Evolutionary conservation across 2,797 vertebrate genomes (phyloP), one percentile per base, ranked within the genome.

Genomic region (Melanotaenia trifasciata): DNA sequence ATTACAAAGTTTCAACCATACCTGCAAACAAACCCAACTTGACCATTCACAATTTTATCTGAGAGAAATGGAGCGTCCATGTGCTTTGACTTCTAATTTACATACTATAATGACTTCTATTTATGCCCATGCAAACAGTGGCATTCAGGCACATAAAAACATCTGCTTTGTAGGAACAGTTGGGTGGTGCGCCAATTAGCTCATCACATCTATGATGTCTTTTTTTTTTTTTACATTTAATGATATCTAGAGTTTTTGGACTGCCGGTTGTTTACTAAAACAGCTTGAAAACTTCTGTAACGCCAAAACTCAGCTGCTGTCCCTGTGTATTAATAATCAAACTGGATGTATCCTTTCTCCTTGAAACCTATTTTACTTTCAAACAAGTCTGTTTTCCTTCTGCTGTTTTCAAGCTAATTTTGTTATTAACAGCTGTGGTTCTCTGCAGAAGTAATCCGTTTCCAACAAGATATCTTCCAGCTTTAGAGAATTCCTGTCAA

Each of bases 91-190:
- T 18, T 47, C 61, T 58, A 11, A 45, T 61, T 56, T 73, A 5
- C 6, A n/a, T 16, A n/a, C 22, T 45, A 4, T 53, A 14, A 51
- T 53, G 59, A 13, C n/a, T 56, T 11, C 30, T 2, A 28, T 28
- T 67, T 22, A 59, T 70, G 26, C 26, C 16, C 30, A 64, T 58
- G 76, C 20, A 24, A 12, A 70, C 51, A 66, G 53, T 26, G 24
- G 40, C 22, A 47, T 1, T 54, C 7, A n/a, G 24, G 64, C 26
- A 16, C 7, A 40, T 40, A 35, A 62, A 62, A 24, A 61, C 33
- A 38, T 64, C 51, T 26, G 36, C 22, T 72, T 75, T 40, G 67
- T 24, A 67, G 38, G 10, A 45, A 38, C 35, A 65, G n/a, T 18
- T 53, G 14, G 54, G 24, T 66, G 45, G 13, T 45, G 40, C 63